Evolutionary conservation across 2,888 invertebrate species (phyloP).

Genomic region (Pandemis corylana): DNA sequence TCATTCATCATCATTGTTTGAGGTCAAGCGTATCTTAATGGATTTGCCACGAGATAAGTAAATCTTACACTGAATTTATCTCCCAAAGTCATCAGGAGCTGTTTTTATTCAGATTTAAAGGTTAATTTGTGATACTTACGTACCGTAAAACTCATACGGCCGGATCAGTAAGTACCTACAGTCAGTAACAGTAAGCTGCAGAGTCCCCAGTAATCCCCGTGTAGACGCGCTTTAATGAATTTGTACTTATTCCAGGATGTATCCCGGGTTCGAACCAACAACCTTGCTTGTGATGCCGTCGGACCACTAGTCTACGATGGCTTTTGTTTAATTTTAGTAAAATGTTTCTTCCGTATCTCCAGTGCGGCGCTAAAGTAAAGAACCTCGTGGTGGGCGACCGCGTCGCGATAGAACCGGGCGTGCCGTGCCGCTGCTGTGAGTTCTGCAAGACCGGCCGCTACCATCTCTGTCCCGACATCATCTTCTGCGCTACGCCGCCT

Average conservation of each 20-base stretch:
- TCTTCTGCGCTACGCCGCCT: slow-evolving; percentile 98
- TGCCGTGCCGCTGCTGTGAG: slow-evolving; percentile 93
- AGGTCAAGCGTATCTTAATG: slow-evolving; percentile 29
- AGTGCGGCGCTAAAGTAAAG: slow-evolving; percentile 86
- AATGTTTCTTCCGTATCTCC: slow-evolving; percentile 27
- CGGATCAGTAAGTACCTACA: no score
- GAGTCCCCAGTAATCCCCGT: no score
- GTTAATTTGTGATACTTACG: neutral
- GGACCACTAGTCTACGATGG: no score
- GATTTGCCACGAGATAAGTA: slow-evolving; percentile 2
- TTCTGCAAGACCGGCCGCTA: slow-evolving; percentile 95
- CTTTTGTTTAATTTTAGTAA: no score
- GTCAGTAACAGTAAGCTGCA: no score
- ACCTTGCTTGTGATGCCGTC: no score
- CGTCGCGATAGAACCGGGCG: slow-evolving; percentile 97
- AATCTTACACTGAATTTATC: neutral
- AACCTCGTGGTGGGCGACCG: slow-evolving; percentile 92
- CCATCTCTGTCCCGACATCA: slow-evolving; percentile 94
- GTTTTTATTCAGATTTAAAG: neutral
- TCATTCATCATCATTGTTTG: neutral
- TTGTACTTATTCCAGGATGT: no score
- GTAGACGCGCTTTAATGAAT: no score
- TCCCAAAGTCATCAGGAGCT: neutral
- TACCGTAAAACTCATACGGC: no score
- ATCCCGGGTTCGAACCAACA: no score